A percentile compares a stretch with the other conserved stretches of the same genome.
Evolutionary conservation across 2,888 invertebrate species (phyloP).

Genomic region (Leptinotarsa haldemani): DNA sequence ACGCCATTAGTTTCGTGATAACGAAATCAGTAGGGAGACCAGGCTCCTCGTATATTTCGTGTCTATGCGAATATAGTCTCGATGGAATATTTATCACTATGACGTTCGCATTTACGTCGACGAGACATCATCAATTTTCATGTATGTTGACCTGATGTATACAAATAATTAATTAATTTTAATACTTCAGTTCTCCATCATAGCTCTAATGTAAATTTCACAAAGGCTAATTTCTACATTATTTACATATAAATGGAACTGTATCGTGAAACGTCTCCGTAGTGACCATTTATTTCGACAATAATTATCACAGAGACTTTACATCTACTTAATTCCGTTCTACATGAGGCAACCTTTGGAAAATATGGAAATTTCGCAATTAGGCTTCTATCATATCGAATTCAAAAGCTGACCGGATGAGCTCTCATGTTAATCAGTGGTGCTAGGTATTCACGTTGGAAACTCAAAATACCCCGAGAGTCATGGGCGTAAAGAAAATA

Average conservation of each 20-base stretch:
- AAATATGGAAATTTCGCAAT: constrained; percentile 16
- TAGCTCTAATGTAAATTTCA: constrained; percentile 55
- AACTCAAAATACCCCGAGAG: too few relatives aligned
- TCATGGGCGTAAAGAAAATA: too few relatives aligned
- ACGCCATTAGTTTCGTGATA: neutral
- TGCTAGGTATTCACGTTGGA: neutral
- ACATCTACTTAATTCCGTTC: constrained; percentile 46
- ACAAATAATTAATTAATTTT: constrained; percentile 43
- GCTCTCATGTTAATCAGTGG: neutral
- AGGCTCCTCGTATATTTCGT: neutral
- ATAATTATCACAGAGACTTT: constrained; percentile 58
- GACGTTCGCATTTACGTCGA: neutral
- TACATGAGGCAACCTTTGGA: constrained; percentile 5
- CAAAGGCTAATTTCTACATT: constrained; percentile 57
- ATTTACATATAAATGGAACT: constrained; percentile 61
- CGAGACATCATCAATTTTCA: constrained; percentile 30
- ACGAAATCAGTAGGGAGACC: neutral
- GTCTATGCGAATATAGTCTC: neutral
- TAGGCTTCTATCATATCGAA: neutral
- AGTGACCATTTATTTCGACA: constrained; percentile 57
- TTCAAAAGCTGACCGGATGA: neutral
- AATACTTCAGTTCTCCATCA: constrained; percentile 41
- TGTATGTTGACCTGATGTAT: constrained; percentile 34
- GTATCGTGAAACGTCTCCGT: constrained; percentile 51
- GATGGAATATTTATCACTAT: neutral